Evolutionary conservation across 2,888 invertebrate genomes (phyloP).

Genomic region (Galeruca laticollis): DNA sequence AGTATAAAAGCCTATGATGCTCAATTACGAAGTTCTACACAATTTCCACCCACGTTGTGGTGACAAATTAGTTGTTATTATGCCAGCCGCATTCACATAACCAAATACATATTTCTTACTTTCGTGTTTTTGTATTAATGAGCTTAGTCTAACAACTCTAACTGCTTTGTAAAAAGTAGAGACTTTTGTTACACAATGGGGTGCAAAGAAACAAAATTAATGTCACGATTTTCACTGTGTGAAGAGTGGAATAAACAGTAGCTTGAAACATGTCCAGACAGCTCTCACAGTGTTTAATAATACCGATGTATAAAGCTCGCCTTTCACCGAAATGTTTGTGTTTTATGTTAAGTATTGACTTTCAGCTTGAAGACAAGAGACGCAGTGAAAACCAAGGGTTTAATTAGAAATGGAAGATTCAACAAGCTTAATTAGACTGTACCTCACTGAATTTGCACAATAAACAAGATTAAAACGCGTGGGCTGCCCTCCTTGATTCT

Average conservation of each 20-base stretch:
- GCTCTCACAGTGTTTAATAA: conserved; percentile 3
- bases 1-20: no score
- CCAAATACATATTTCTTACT: no score
- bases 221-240: not conserved
- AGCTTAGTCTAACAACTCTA: not conserved
- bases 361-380: conserved; percentile 18
- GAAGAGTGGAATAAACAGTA: not conserved
- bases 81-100: no score
- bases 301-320: conserved; percentile 10
- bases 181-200: not conserved
- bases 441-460: conserved; percentile 34
- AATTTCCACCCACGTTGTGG: no score
- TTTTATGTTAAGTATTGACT: conserved; percentile 25
- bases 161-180: not conserved
- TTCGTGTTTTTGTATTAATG: no score
- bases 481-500: conserved; percentile 32
- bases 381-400: conserved; percentile 9
- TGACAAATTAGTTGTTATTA: no score
- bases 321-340: conserved; percentile 21
- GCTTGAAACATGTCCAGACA: not conserved
- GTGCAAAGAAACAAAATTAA: not conserved
- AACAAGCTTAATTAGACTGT: conserved; percentile 32
- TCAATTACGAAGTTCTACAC: no score
- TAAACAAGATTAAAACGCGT: conserved; percentile 39
- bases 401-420: conserved; percentile 33